phyloP scores from a whole-genome alignment of 2,888 invertebrate species.

The Oxycera nigricornis region DNA sequence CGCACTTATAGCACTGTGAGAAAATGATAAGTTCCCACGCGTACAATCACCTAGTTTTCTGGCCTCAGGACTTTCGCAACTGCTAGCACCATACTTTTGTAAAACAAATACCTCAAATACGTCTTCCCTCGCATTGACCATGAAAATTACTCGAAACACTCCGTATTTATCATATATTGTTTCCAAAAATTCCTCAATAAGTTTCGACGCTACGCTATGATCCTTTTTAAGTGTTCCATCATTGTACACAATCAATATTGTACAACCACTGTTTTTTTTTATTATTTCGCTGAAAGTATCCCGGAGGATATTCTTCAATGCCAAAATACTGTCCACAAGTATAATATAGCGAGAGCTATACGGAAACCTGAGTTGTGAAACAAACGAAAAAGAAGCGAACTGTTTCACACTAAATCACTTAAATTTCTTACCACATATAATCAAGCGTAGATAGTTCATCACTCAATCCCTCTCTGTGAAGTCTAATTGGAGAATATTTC shows the following conservation, averaged over 20 bases:
- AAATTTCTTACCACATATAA: not conserved
- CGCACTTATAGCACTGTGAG: slow-evolving; percentile 38
- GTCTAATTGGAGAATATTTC: not conserved
- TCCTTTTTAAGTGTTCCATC: slow-evolving; percentile 50
- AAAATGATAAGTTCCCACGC: slow-evolving; percentile 50
- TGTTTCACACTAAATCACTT: not conserved
- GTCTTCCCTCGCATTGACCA: slow-evolving; percentile 53
- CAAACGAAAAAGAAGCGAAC: not conserved
- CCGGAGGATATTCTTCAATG: not conserved
- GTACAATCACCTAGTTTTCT: slow-evolving; percentile 54
- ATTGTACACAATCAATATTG: slow-evolving; percentile 55
- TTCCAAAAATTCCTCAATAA: slow-evolving; percentile 53
- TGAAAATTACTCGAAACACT: slow-evolving; percentile 56
- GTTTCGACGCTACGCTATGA: not conserved
- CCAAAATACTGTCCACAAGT: not conserved
- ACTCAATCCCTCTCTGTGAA: not conserved
- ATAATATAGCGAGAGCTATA: too few relatives aligned
- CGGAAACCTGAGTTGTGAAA: too few relatives aligned
- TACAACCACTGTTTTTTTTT: not conserved
- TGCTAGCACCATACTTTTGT: slow-evolving; percentile 55
- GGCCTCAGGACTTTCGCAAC: slow-evolving; percentile 51
- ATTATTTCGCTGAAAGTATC: not conserved
- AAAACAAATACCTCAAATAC: slow-evolving; percentile 56
- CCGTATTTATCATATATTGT: slow-evolving; percentile 54
- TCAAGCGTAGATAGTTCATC: not conserved